Percentiles rank a stretch among this genome's conserved stretches.
Conservation (phyloP, 2,888 invertebrate genomes). For the Drosophila lacicola region DNA sequence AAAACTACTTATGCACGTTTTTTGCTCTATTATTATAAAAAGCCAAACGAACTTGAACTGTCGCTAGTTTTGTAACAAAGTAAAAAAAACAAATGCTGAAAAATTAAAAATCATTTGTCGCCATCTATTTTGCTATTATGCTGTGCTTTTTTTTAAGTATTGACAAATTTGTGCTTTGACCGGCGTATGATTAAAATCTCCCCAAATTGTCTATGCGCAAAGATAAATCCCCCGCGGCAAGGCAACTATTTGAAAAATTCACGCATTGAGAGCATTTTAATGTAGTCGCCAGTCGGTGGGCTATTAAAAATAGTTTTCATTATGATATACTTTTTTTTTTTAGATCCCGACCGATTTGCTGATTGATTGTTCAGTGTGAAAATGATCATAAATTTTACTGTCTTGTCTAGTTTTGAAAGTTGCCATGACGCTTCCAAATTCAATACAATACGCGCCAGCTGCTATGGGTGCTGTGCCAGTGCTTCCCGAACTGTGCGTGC, state of each 20-base stretch:
- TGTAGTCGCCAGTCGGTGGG: constrained; percentile 45
- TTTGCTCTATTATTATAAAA: constrained; percentile 27
- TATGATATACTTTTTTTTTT: constrained; percentile 33
- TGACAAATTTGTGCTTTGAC: constrained; percentile 69
- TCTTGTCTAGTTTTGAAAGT: constrained; percentile 31
- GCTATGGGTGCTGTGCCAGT: constrained; percentile 7
- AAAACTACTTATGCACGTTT: constrained; percentile 25
- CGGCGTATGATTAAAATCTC: constrained; percentile 48
- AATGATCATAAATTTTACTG: constrained; percentile 64
- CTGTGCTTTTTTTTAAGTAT: constrained; percentile 50
- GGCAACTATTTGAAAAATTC: constrained; percentile 52
- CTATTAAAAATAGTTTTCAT: constrained; percentile 62
- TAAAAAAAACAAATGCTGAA: constrained; percentile 17
- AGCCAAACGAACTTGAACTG: constrained; percentile 70
- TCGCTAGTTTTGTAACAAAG: constrained; percentile 56
- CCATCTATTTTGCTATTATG: constrained; percentile 46
- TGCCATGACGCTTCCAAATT: constrained; percentile 42
- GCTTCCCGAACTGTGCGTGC: constrained; percentile 15
- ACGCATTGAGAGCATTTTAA: constrained; percentile 51
- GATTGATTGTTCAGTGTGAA: constrained; percentile 70
- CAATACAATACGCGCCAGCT: constrained; percentile 32
- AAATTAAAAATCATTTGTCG: constrained; percentile 56
- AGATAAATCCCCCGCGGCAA: constrained; percentile 25
- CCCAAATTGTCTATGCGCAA: constrained; percentile 1
- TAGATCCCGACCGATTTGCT: constrained; percentile 52